A percentile compares a stretch with the other conserved stretches of the same genome.
These are phyloP conservation scores for Egretta garzetta DNA, from an alignment of 2,113 vertebrate species.

Conservation along the genomic window DNA sequence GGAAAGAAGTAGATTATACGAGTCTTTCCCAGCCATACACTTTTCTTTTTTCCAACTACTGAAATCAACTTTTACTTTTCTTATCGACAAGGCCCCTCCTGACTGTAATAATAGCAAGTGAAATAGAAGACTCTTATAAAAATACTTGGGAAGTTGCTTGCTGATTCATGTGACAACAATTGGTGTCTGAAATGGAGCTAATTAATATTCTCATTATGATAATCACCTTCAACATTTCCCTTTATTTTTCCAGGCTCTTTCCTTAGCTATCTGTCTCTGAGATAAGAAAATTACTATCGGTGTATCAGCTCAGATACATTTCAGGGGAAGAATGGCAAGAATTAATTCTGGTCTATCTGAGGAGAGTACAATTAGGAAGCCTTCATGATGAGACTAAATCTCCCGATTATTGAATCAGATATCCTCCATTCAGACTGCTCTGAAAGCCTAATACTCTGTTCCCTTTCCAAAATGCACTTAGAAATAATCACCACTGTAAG, in stretches of 20 bases:
- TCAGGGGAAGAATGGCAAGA: slow-evolving; percentile 42
- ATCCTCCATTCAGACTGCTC: not conserved
- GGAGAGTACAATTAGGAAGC: slow-evolving; percentile 29
- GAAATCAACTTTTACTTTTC: not conserved
- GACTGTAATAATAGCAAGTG: not conserved
- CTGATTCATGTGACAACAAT: not conserved
- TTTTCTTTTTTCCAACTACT: not conserved
- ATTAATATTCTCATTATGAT: slow-evolving; percentile 60
- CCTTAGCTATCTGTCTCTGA: not conserved
- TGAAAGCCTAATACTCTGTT: not conserved
- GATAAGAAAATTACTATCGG: slow-evolving; percentile 52
- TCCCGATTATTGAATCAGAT: slow-evolving; percentile 22
- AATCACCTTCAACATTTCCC: slow-evolving; percentile 41
- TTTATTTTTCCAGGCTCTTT: slow-evolving; percentile 16
- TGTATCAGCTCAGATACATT: slow-evolving; percentile 46
- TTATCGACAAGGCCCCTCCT: not conserved
- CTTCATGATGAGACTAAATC: slow-evolving; percentile 41
- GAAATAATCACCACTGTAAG: not conserved
- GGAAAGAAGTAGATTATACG: not conserved
- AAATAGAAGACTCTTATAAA: not conserved
- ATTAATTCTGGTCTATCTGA: slow-evolving; percentile 43
- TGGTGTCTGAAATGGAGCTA: slow-evolving; percentile 22
- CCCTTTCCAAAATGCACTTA: not conserved
- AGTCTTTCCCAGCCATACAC: not conserved
- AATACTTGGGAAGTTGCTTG: not conserved